Percentiles rank a stretch among this genome's conserved stretches.
phyloP scores from a whole-genome alignment of 2,888 invertebrate genomes.

The Thera britannica region DNA sequence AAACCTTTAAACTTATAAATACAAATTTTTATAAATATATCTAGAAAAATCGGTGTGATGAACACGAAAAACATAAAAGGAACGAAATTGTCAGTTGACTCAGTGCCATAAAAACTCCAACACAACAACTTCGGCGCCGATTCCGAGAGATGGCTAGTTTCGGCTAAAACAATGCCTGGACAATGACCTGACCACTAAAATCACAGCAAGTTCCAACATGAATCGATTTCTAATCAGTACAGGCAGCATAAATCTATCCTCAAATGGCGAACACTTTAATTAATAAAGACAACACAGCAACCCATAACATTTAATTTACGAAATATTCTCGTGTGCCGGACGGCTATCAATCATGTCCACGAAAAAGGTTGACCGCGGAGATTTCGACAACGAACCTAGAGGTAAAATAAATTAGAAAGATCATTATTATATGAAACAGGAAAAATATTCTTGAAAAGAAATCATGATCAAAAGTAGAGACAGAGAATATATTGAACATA shows the following conservation, averaged over 20 bases:
- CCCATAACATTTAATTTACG: constrained; percentile 41
- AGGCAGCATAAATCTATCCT: constrained; percentile 14
- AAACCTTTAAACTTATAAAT: too few relatives aligned
- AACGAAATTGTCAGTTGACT: too few relatives aligned
- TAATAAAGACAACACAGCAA: constrained; percentile 36
- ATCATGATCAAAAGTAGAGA: not conserved
- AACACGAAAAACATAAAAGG: too few relatives aligned
- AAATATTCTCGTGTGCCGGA: constrained; percentile 33
- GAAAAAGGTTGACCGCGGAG: constrained; percentile 38
- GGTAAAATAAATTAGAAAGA: constrained; percentile 12
- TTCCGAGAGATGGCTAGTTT: not conserved
- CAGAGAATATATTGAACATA: not conserved
- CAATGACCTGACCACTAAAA: not conserved
- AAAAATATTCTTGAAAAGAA: constrained; percentile 1
- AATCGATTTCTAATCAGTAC: constrained; percentile 15
- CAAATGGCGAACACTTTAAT: constrained; percentile 30
- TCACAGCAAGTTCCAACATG: constrained; percentile 3
- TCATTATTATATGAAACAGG: constrained; percentile 2
- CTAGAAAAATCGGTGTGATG: too few relatives aligned
- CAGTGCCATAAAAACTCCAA: too few relatives aligned
- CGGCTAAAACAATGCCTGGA: not conserved
- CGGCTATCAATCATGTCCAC: constrained; percentile 37
- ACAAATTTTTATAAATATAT: too few relatives aligned
- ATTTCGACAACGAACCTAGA: constrained; percentile 12
- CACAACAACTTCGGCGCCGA: not conserved